Evolutionary conservation across 2,113 vertebrate species (phyloP).

Genomic region (Hemiprocne comata): DNA sequence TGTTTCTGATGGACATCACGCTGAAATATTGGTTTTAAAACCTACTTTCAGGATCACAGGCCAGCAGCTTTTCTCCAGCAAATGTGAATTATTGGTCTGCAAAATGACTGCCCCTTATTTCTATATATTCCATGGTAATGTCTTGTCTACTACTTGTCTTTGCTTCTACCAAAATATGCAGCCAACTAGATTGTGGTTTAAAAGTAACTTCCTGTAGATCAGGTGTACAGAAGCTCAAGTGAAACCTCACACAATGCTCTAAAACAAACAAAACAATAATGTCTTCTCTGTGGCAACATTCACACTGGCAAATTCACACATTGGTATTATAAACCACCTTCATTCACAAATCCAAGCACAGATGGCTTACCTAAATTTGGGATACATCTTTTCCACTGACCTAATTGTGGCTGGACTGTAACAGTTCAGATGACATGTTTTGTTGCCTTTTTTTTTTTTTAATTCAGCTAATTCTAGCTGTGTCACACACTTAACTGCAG

Average conservation of each 20-base stretch:
- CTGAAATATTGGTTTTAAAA: not conserved
- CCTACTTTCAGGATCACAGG: not conserved
- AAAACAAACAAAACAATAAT: not conserved
- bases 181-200: not conserved
- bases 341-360: not conserved
- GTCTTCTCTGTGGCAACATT: not conserved
- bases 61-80: not conserved
- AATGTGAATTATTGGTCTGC: not conserved
- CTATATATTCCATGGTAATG: not conserved
- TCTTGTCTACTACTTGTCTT: not conserved
- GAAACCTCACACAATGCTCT: not conserved
- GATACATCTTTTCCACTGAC: not conserved
- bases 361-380: not conserved
- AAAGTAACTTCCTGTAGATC: not conserved
- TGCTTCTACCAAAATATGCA: not conserved
- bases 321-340: not conserved
- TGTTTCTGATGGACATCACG: not conserved
- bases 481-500: not conserved
- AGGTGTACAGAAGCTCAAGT: not conserved
- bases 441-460: not conserved
- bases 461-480: not conserved
- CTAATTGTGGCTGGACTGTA: not conserved
- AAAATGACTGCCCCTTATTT: not conserved
- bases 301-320: not conserved
- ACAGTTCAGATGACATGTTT: not conserved